These are phyloP conservation scores for Prosapia bicincta DNA, from an alignment of 2,888 invertebrate species.

Conservation along the genomic window DNA sequence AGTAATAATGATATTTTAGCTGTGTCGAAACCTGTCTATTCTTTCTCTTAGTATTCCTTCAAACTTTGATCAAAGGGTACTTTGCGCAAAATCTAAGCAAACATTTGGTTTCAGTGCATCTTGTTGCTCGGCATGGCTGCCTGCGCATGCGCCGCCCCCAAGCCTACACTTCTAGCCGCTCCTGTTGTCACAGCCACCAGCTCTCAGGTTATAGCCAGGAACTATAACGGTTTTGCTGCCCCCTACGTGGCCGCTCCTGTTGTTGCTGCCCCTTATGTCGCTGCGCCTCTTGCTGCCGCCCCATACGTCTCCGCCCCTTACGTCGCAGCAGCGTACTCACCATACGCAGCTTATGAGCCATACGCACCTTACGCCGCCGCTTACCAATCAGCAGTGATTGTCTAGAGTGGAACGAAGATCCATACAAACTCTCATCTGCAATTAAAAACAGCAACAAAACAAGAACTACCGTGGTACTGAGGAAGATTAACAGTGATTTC, in stretches of 20 bases:
- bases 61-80: too few relatives aligned
- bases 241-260: slow-evolving; percentile 13
- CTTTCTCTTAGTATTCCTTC: too few relatives aligned
- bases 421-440: too few relatives aligned
- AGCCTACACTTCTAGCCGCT: slow-evolving; percentile 9
- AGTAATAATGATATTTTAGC: too few relatives aligned
- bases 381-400: background rate
- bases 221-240: slow-evolving; percentile 19
- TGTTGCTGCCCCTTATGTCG: background rate
- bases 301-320: slow-evolving; percentile 1
- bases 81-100: too few relatives aligned
- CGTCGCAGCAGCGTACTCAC: background rate
- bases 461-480: too few relatives aligned
- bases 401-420: too few relatives aligned
- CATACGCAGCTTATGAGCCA: background rate
- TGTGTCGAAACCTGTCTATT: too few relatives aligned
- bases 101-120: background rate
- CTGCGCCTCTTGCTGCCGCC: slow-evolving; percentile 6
- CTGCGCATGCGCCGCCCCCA: slow-evolving; percentile 21
- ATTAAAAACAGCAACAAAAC: too few relatives aligned
- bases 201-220: background rate
- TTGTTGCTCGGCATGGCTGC: slow-evolving; percentile 15
- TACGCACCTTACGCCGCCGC: background rate
- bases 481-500: too few relatives aligned
- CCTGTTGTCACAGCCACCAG: slow-evolving; percentile 13